Percentiles rank a stretch among this genome's conserved stretches.
These are phyloP conservation scores for Cheilosia impressa DNA, from an alignment of 2,888 invertebrate species.

Conservation along the genomic window DNA sequence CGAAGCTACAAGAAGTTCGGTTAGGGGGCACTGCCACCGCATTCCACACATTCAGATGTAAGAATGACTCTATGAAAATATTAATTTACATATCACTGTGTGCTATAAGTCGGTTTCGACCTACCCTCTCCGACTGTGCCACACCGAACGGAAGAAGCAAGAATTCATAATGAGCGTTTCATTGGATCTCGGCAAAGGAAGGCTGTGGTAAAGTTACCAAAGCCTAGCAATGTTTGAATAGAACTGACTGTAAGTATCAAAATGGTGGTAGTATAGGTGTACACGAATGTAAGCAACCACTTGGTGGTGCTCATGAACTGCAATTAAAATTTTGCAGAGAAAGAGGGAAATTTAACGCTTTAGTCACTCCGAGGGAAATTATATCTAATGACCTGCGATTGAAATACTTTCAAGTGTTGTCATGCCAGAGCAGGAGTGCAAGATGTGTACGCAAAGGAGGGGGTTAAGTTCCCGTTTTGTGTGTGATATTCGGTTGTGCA, in stretches of 20 bases:
- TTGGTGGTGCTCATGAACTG: conserved; percentile 45
- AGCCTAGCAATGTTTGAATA: conserved; percentile 52
- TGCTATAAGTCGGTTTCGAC: conserved; percentile 7
- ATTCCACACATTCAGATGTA: not conserved
- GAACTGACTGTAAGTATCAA: conserved; percentile 30
- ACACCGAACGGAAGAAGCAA: conserved; percentile 27
- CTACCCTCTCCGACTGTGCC: not conserved
- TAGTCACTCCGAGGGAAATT: conserved; percentile 68
- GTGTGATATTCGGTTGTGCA: conserved; percentile 29
- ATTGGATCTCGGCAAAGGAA: conserved; percentile 55
- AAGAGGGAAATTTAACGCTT: conserved; percentile 63
- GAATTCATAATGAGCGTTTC: conserved; percentile 70
- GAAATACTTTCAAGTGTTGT: conserved; percentile 73
- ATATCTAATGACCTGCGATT: conserved; percentile 75
- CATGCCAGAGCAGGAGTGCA: conserved; percentile 46
- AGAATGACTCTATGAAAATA: conserved; percentile 62
- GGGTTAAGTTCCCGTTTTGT: conserved; percentile 8
- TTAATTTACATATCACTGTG: conserved; percentile 68
- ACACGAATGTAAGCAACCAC: conserved; percentile 29
- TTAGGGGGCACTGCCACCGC: conserved; percentile 6
- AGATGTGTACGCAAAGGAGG: conserved; percentile 4
- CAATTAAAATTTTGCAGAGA: conserved; percentile 67
- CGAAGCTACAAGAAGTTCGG: conserved; percentile 25
- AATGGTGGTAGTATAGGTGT: conserved; percentile 19
- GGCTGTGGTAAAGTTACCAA: conserved; percentile 35